Conservation (phyloP, 2,888 invertebrate species). For the Agrotis puta region DNA sequence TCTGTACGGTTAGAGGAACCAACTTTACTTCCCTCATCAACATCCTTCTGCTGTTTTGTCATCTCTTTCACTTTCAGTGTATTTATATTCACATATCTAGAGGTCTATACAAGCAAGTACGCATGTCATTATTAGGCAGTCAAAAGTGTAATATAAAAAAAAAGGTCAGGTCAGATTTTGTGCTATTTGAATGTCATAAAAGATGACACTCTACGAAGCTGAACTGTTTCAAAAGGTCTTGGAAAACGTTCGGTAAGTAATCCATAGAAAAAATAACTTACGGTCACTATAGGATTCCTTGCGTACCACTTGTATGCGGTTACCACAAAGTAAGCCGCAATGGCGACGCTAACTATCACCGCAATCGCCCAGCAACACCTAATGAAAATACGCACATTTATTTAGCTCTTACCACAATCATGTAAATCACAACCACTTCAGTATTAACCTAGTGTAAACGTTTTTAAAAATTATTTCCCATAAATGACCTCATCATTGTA, state of each 20-base stretch:
- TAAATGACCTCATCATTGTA: no score
- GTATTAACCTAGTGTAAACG: background rate
- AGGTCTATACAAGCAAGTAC: background rate
- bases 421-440: conserved; percentile 46
- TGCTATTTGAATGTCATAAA: background rate
- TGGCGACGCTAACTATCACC: conserved; percentile 89
- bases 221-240: background rate
- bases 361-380: conserved; percentile 91
- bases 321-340: conserved; percentile 90
- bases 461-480: background rate
- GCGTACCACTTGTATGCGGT: conserved; percentile 92
- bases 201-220: background rate
- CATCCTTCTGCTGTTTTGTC: no score
- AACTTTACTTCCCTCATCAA: no score
- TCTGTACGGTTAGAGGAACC: no score
- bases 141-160: background rate
- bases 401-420: no score
- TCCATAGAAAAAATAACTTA: conserved; percentile 72
- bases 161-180: background rate
- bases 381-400: background rate
- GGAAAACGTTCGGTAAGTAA: background rate
- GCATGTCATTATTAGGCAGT: background rate
- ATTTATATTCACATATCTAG: background rate
- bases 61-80: no score
- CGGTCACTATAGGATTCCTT: conserved; percentile 92